These are phyloP conservation scores for Cephus sareptanus DNA, from an alignment of 2,888 invertebrate species.

Conservation along the genomic window DNA sequence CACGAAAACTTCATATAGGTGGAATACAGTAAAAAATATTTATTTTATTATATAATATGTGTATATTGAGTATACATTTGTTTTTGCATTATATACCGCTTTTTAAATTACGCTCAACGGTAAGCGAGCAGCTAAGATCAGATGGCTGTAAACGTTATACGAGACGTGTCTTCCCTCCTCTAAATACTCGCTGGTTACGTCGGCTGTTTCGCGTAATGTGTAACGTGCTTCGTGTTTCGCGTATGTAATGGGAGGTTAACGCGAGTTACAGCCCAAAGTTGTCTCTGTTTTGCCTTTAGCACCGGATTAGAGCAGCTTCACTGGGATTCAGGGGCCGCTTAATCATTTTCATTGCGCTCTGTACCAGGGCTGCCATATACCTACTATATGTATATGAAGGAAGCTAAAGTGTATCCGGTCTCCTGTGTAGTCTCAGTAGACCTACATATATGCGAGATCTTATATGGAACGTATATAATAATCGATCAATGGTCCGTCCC, in stretches of 20 bases:
- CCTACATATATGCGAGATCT: no score
- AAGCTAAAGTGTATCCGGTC: constrained; percentile 22
- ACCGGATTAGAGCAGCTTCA: constrained; percentile 60
- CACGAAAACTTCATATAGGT: no score
- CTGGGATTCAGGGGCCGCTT: constrained; percentile 55
- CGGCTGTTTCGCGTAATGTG: neutral
- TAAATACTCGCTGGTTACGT: neutral
- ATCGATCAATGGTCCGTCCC: no score
- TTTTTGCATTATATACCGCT: no score
- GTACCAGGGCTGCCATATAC: neutral
- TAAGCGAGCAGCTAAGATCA: neutral
- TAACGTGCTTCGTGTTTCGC: constrained; percentile 31
- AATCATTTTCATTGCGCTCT: constrained; percentile 58
- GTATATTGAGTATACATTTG: no score
- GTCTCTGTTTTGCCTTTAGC: constrained; percentile 59
- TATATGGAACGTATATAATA: no score
- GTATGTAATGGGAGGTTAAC: constrained; percentile 46
- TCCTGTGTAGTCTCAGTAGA: constrained; percentile 25
- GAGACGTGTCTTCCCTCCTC: neutral
- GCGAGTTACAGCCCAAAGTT: constrained; percentile 43
- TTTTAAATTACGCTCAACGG: neutral
- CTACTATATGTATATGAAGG: neutral
- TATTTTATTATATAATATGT: no score
- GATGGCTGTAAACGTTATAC: neutral
- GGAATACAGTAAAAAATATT: no score